phyloP scores from a whole-genome alignment of 1,140 invertebrate genomes.

The Yoshiicerus persimilis region DNA sequence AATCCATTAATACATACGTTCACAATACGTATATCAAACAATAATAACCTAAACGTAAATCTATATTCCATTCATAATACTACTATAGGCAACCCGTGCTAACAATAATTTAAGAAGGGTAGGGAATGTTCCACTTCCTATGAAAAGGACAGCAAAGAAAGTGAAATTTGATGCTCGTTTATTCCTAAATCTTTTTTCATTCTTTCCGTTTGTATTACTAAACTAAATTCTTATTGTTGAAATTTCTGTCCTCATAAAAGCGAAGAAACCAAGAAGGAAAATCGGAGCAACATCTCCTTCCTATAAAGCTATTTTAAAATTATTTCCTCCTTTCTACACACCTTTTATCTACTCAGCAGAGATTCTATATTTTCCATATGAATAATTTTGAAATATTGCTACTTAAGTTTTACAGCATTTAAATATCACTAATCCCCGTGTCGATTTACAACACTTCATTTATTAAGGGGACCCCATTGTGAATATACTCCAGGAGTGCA shows the following conservation, averaged over 20 bases:
- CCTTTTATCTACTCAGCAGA: not conserved
- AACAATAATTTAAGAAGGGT: not conserved
- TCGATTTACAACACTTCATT: not conserved
- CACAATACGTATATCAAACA: too few relatives aligned
- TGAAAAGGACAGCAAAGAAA: conserved; percentile 28
- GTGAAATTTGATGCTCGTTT: conserved; percentile 21
- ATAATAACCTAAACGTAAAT: not conserved
- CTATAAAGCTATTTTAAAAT: not conserved
- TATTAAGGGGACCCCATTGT: not conserved
- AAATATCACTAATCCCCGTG: not conserved
- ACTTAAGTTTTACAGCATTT: not conserved
- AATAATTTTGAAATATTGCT: not conserved
- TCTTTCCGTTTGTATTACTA: not conserved
- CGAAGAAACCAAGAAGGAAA: not conserved
- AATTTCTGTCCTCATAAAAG: not conserved
- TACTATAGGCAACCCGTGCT: not conserved
- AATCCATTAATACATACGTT: not conserved
- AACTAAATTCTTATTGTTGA: not conserved
- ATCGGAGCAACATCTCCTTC: not conserved
- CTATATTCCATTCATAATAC: not conserved
- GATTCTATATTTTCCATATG: not conserved
- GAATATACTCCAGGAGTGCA: too few relatives aligned
- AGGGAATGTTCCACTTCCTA: not conserved
- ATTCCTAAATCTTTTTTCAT: not conserved
- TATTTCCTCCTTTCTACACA: not conserved